phyloP scores from a whole-genome alignment of 1,140 invertebrate genomes.

The Vollenhovia emeryi region DNA sequence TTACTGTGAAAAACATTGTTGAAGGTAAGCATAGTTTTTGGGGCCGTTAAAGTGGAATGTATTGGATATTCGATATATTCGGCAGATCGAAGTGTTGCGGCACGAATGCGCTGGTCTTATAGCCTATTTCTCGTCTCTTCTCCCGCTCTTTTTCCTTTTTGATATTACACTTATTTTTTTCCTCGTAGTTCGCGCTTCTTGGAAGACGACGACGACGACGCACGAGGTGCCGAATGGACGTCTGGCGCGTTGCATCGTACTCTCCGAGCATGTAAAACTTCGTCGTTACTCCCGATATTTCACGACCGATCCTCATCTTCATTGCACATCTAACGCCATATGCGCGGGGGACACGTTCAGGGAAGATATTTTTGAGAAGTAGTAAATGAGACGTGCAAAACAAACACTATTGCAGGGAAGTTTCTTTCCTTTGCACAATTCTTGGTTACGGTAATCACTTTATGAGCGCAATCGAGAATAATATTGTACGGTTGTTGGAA shows the following conservation, averaged over 20 bases:
- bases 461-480: neutral
- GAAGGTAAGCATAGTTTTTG: too few relatives aligned
- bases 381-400: neutral
- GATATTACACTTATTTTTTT: constrained; percentile 19
- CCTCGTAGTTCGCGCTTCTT: constrained; percentile 2
- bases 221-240: constrained; percentile 41
- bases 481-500: neutral
- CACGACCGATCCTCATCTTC: neutral
- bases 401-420: neutral
- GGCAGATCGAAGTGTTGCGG: neutral
- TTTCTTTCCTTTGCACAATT: neutral
- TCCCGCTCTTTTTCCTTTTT: neutral
- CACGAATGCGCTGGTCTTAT: neutral
- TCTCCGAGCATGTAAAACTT: constrained; percentile 19
- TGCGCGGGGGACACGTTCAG: neutral
- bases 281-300: constrained; percentile 3
- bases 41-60: too few relatives aligned
- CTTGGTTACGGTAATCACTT: neutral
- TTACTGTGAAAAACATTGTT: too few relatives aligned
- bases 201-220: constrained; percentile 28
- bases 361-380: neutral
- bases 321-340: neutral
- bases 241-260: constrained; percentile 40
- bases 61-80: neutral
- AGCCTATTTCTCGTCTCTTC: neutral